Percentiles rank a stretch among this genome's conserved stretches.
Conservation (phyloP, 2,113 vertebrate genomes). For the Sula dactylatra region DNA sequence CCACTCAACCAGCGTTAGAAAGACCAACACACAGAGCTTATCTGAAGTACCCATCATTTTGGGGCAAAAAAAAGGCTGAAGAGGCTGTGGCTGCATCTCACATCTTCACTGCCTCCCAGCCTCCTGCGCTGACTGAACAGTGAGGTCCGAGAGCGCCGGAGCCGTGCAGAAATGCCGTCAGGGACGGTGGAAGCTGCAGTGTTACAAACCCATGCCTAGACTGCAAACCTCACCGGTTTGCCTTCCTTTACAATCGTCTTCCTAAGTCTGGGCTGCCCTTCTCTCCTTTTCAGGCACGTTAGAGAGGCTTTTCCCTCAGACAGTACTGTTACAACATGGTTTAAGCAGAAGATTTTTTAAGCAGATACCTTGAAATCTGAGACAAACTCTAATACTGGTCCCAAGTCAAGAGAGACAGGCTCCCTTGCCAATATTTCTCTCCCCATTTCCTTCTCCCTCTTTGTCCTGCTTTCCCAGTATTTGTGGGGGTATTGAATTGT, state of each 20-base stretch:
- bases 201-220: not conserved
- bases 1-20: not conserved
- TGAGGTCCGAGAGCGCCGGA: fast-evolving
- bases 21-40: not conserved
- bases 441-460: conserved; percentile 2
- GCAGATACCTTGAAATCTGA: conserved; percentile 2
- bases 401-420: not conserved
- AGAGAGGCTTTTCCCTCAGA: not conserved
- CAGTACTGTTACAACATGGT: not conserved
- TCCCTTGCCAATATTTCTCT: not conserved
- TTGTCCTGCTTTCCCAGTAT: not conserved
- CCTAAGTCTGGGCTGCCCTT: not conserved
- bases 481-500: conserved; percentile 1
- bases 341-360: not conserved
- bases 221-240: not conserved
- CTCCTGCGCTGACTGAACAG: not conserved
- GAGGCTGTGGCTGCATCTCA: not conserved
- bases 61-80: not conserved
- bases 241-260: not conserved
- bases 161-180: fast-evolving
- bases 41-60: not conserved
- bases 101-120: not conserved
- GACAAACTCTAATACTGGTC: not conserved
- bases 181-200: not conserved
- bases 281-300: not conserved